Base-by-base conservation (phyloP, 2,888 invertebrate genomes). In the Erebia palarica region DNA sequence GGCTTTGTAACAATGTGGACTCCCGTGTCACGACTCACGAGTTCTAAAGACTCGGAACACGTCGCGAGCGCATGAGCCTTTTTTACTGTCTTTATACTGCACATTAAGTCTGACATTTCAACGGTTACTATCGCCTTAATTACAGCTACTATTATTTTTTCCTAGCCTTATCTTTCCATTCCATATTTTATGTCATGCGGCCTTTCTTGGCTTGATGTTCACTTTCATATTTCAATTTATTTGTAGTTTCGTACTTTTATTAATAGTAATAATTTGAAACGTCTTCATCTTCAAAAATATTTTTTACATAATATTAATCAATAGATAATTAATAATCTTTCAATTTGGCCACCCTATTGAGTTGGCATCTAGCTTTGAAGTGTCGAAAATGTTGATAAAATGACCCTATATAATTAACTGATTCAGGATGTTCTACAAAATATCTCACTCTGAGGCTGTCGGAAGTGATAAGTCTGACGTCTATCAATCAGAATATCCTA, bases 101-200 rank as follows among this genome's bases (percentile, higher is more conserved):
- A 82, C 81, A 83, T 86, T 83, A 81, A 79, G 81, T 81, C 80
- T 87, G 89, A 86, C 88, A 91, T 91, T 90, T 89, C 83, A 89
- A 87, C 86, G 82, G 81, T 79, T 82, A 80, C 80, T 82, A 81
- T 79, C 77, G 78, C 80, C 78, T 78, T 87, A 86, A 89, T 89
- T 88, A 83, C 78, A 76, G 76, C 77, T 79, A 77, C 72, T 75
- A 71, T 75, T 58, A 76, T 77, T 75, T 72, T 73, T 84, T 81
- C 77, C 71, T 69, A 74, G 67, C 70, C 60, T 73, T 75, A 75
- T 74, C 71, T 70, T 68, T 73, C 70, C 59, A 69, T 71, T 75
- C 36, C 36, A 36, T 75, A 74, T 70, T 74, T 71, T 71, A 74
- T 73, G 67, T 66, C 67, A 67, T 68, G 71, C 58, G 67, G 67